Percentiles rank a stretch among this genome's conserved stretches.
Evolutionary conservation across 2,797 vertebrate genomes (phyloP).

Genomic region (Schizothorax lantsangensis): DNA sequence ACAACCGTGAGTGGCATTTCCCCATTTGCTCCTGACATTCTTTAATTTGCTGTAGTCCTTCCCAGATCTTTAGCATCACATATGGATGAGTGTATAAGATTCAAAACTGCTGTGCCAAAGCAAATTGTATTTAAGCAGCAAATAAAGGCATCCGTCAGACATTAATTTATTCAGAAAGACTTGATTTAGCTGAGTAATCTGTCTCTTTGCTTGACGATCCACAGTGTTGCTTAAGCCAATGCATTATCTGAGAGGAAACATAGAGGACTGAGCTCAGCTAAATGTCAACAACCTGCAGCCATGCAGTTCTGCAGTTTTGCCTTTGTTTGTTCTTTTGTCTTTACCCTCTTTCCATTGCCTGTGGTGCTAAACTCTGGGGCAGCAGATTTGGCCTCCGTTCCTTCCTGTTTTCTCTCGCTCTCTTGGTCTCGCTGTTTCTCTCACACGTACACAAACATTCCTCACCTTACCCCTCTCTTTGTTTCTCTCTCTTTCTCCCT

Average conservation of each 20-base stretch:
- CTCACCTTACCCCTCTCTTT: constrained; percentile 46
- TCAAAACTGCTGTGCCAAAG: constrained; percentile 32
- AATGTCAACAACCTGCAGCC: constrained; percentile 62
- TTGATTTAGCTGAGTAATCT: constrained; percentile 41
- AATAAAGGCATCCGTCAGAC: constrained; percentile 12
- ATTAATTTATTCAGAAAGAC: constrained; percentile 36
- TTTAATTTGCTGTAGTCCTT: not conserved
- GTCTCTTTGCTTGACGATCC: constrained; percentile 26
- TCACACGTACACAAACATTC: constrained; percentile 38
- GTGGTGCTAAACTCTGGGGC: constrained; percentile 60
- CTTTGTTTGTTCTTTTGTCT: constrained; percentile 64
- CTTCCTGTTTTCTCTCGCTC: constrained; percentile 52
- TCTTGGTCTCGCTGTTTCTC: constrained; percentile 5
- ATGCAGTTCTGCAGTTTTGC: constrained; percentile 46
- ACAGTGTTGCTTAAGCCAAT: constrained; percentile 43
- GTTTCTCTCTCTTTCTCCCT: constrained; percentile 48
- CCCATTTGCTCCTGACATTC: constrained; percentile 22
- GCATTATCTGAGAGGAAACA: constrained; percentile 57
- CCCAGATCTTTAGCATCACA: constrained; percentile 22
- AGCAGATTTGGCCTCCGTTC: constrained; percentile 58
- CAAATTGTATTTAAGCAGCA: constrained; percentile 21
- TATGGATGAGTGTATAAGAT: constrained; percentile 25
- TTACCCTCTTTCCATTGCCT: constrained; percentile 53
- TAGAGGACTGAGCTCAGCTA: constrained; percentile 59
- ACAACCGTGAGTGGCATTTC: constrained; percentile 14